Evolutionary conservation across 2,888 invertebrate species (phyloP).

Genomic region (Drosophila cognata): DNA sequence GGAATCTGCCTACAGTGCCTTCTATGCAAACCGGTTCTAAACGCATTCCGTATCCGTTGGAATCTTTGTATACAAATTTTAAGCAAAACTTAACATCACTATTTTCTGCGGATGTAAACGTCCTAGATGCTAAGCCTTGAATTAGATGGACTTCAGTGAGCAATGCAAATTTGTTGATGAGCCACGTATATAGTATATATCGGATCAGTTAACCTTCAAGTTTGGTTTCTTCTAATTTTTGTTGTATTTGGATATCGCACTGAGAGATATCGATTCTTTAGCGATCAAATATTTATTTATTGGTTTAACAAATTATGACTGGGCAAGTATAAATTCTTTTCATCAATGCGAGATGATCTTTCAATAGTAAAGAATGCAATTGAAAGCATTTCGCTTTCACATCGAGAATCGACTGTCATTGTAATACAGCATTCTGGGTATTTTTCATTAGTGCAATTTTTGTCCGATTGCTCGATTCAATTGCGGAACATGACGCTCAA

Average conservation of each 20-base stretch:
- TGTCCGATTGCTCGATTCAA: slow-evolving; percentile 55
- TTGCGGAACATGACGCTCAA: slow-evolving; percentile 43
- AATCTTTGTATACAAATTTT: accelerated
- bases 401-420: slow-evolving; percentile 23
- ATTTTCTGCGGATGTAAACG: too few species aligned
- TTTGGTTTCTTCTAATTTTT: neutral
- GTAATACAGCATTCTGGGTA: slow-evolving; percentile 33
- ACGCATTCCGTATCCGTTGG: accelerated
- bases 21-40: accelerated
- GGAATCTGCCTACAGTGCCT: too few species aligned
- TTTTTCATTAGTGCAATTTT: slow-evolving; percentile 69
- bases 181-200: neutral
- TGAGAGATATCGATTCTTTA: neutral
- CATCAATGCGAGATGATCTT: neutral
- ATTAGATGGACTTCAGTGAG: too few species aligned
- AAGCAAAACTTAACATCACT: too few species aligned
- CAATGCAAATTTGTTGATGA: too few species aligned
- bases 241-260: neutral
- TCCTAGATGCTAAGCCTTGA: accelerated
- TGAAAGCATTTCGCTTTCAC: slow-evolving; percentile 2
- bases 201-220: neutral
- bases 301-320: too few species aligned
- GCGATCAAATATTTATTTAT: too few species aligned
- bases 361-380: neutral
- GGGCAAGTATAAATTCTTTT: too few species aligned